Base-by-base conservation (phyloP, 2,888 invertebrate genomes). In the Eristalinus sepulchralis region DNA sequence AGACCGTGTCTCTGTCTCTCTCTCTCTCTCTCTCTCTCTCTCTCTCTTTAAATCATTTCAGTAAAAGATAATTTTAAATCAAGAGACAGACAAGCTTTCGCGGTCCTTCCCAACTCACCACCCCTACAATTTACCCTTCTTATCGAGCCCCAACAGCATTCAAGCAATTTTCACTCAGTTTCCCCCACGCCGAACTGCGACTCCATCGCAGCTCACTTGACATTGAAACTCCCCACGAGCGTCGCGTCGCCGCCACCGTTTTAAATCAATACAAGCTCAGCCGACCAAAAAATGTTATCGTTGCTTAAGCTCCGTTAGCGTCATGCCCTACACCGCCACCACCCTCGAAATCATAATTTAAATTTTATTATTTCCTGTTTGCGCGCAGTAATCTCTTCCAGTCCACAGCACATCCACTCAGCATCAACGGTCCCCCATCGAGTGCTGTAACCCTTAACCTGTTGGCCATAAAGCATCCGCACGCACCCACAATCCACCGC, bases 361-460 rank as follows among this genome's bases (percentile, higher is more conserved):
- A 86, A 78, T 82, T 86, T 82, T 82, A 86, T 86, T 86, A 86
- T 82, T 82, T 86, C 78, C 85, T 82, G 64, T 78, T 78, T 72
- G 64, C 55, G 73, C 64, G 33, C 17, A 81, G 62, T 82, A 85
- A 85, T 85, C 78, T 78, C 78, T 73, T 82, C 33, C 85, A 73
- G 59, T 55, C 60, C 72, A 62, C 70, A 39, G 70, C 62, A 17
- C 66, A 76, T 64, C n/a, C 67, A 64, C 34, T 76, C 17, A 33
- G 70, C 63, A 20, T 53, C 59, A 36, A 75, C 0, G 78, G 0
- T 17, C 34, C 53, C n/a, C n/a, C n/a, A 20, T 34, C 57, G 11
- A 67, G 55, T 20, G 76, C 22, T 68, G 67, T 85, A 72, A 85
- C 81, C 84, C 81, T 81, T 85, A 85, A 85, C 84, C 84, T 85